These are phyloP conservation scores for Lepidonotus clava DNA, from an alignment of 2,888 invertebrate species.

Conservation along the genomic window DNA sequence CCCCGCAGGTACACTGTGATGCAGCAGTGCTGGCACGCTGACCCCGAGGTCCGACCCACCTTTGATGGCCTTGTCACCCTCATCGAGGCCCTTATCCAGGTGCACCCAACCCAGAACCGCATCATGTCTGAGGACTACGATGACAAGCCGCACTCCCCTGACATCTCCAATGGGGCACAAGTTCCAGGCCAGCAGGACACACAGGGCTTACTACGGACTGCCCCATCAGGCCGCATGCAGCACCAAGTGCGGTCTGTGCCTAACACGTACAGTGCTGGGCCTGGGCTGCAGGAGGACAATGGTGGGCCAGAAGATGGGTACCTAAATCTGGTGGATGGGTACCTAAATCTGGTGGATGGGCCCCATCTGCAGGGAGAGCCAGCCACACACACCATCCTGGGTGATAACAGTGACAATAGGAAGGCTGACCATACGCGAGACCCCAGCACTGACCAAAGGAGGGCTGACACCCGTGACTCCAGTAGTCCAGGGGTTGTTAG, in stretches of 20 bases:
- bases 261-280: not conserved
- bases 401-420: too few species aligned
- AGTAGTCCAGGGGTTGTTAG: too few species aligned
- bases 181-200: not conserved
- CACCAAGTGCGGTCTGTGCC: not conserved
- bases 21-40: constrained; percentile 6
- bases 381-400: too few species aligned
- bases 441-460: too few species aligned
- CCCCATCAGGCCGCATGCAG: not conserved
- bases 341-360: too few species aligned
- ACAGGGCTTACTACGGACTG: not conserved
- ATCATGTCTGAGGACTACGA: not conserved
- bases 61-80: not conserved
- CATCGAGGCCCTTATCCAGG: not conserved
- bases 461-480: too few species aligned
- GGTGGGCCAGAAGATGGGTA: too few species aligned
- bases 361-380: too few species aligned
- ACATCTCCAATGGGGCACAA: not conserved
- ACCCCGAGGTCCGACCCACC: not conserved
- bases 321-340: too few species aligned
- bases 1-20: not conserved
- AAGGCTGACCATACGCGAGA: too few species aligned
- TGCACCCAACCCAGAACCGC: not conserved
- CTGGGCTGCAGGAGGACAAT: too few species aligned
- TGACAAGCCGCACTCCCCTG: not conserved